Base-by-base conservation (phyloP, 2,888 invertebrate genomes). In the Pterostichus madidus region DNA sequence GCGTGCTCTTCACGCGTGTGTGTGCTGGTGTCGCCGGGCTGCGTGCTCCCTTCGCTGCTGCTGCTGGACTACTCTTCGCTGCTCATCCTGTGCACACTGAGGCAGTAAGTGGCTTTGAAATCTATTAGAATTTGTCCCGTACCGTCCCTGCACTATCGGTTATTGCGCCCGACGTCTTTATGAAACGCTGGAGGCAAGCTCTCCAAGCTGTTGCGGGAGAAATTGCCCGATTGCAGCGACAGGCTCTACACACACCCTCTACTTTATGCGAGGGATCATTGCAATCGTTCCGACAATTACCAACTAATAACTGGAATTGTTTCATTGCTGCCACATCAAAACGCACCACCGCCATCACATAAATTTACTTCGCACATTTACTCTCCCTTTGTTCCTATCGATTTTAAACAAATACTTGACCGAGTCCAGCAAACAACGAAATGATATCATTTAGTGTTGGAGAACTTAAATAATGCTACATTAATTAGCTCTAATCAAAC, bases 21-120 rank as follows among this genome's bases (percentile, higher is more conserved):
- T 94, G 94, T 86, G 90, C 93, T 71, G 91, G 91, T n/a, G 93
- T 95, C 75, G 95, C 94, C 68, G 92, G 93, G 17, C 91, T 95
- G 85, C 93, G 93, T 86, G 92, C 93, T 15, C 93, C 93, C 56
- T 94, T 95, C 86, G 94, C 96, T 5, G 93, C 94, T 6, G 90
- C 95, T 11, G 94, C 96, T 0, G 95, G 95, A 15, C 89, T 95
- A 59, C 91, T 97, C 86, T 97, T 97, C 88, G 96, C 97, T 4
- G 93, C 95, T 2, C 97, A 97, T 89, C 97, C 97, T 24, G 93
- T 97, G 84, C 97, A 97, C 89, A 96, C 96, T 0, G 97, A 97
- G 90, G 97, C 97, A 89, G 97, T 96, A 89, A 95, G 96, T 93
- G 2, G n/a, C n/a, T n/a, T n/a, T n/a, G n/a, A n/a, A n/a, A n/a